Conservation (phyloP, 2,113 vertebrate species). For the Odocoileus hemionus region DNA sequence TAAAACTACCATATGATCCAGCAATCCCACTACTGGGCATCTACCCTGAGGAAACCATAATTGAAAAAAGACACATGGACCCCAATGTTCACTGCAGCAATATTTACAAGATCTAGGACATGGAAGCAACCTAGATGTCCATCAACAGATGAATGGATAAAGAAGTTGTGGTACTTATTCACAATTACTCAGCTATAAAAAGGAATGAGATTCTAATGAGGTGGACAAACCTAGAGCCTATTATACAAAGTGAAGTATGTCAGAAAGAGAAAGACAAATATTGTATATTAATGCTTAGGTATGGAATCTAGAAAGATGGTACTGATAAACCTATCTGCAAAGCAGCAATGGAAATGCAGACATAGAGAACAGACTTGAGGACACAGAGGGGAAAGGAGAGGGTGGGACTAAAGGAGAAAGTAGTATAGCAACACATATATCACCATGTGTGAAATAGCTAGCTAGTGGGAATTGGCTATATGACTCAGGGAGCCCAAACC, state of each 20-base stretch:
- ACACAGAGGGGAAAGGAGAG: neutral
- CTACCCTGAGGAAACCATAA: neutral
- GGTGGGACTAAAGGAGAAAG: neutral
- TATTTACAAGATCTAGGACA: neutral
- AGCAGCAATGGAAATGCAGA: neutral
- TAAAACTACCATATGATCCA: neutral
- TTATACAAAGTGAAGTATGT: neutral
- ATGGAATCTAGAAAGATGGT: neutral
- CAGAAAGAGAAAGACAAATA: neutral
- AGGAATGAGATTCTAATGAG: neutral
- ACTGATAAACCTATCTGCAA: neutral
- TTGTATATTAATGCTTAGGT: neutral
- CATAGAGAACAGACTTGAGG: neutral
- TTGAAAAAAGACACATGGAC: neutral
- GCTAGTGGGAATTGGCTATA: neutral
- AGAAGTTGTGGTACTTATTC: neutral
- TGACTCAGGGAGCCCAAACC: neutral
- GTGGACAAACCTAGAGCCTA: neutral
- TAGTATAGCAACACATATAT: neutral
- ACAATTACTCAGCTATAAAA: neutral
- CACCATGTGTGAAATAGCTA: neutral
- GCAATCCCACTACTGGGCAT: neutral
- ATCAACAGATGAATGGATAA: neutral
- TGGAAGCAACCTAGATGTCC: neutral
- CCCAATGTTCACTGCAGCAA: neutral